Conservation (phyloP, 2,113 vertebrate species). For the Saimiri boliviensis region DNA sequence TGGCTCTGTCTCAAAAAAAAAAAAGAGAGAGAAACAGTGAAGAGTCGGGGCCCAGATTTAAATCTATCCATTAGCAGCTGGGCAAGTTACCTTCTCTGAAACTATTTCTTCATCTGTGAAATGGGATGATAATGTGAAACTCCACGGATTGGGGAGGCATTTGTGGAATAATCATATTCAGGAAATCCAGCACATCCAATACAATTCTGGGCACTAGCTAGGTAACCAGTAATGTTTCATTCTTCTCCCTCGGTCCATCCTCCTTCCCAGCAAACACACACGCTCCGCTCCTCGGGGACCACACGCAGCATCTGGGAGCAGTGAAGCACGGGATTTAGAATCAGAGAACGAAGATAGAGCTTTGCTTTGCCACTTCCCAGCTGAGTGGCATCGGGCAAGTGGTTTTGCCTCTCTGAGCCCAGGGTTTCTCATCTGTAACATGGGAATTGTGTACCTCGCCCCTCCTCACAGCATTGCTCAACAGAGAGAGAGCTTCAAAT, state of each 20-base stretch:
- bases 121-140: not conserved
- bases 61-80: not conserved
- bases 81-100: not conserved
- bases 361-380: not conserved
- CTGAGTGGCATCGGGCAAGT: not conserved
- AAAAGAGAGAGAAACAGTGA: not conserved
- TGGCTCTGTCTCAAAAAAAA: not conserved
- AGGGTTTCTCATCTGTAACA: not conserved
- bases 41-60: not conserved
- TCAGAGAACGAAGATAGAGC: not conserved
- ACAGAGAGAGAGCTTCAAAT: not conserved
- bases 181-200: not conserved
- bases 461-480: not conserved
- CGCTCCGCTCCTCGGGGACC: not conserved
- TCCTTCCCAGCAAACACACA: not conserved
- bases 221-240: not conserved
- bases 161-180: not conserved
- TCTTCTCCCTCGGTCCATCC: not conserved
- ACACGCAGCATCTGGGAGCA: not conserved
- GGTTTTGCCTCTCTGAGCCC: not conserved
- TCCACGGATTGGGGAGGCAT: not conserved
- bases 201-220: too few species aligned
- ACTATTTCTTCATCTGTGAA: not conserved
- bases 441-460: not conserved
- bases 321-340: not conserved